Base-by-base conservation (phyloP, 2,797 vertebrate genomes). In the Rachycentron canadum region DNA sequence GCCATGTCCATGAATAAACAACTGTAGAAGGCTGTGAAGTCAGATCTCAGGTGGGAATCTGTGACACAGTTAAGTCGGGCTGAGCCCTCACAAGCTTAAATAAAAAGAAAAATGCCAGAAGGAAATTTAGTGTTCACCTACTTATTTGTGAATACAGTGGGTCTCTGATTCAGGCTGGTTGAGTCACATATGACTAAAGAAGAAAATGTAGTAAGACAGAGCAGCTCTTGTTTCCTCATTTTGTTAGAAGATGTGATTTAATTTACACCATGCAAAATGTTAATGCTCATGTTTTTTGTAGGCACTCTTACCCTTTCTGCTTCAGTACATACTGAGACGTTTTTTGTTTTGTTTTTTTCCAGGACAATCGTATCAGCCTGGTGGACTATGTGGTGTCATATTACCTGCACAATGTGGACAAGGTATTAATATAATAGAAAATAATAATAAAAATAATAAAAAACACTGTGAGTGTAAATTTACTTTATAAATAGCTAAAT, bases 361-460 rank as follows among this genome's bases (percentile, higher is more conserved):
- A 99, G 98, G 96, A 98, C 88, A 97, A 93, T 78, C 93, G 93
- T 2, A 96, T 97, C 86, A 97, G 95, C 88, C 94, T 99, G 88
- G 94, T 98, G 93, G 97, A 97, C 92, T 99, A 96, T 13, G 94
- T 99, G 25, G 97, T 98, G 71, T 96, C 96, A 2, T 98, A 97
- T 90, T 99, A 97, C 86, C 92, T 99, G 61, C 96, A 93, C 77
- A 95, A 99, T 73, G 92, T 96, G 79, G 97, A 99, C 86, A 90
- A 95, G 97, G 98, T 99, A 96, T 25, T 62, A 26, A 30, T 5
- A n/a, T 14, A 25, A 63, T 36, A 10, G 9, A 55, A 5, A 23
- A 25, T 13, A 40, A 47, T 8, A 21, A 47, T 21, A 17, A 19
- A 6, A 19, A n/a, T n/a, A n/a, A n/a, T n/a, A n/a, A n/a, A n/a